These are phyloP conservation scores for Platyscapa corneri DNA, from an alignment of 1,140 invertebrate genomes.

Conservation along the genomic window DNA sequence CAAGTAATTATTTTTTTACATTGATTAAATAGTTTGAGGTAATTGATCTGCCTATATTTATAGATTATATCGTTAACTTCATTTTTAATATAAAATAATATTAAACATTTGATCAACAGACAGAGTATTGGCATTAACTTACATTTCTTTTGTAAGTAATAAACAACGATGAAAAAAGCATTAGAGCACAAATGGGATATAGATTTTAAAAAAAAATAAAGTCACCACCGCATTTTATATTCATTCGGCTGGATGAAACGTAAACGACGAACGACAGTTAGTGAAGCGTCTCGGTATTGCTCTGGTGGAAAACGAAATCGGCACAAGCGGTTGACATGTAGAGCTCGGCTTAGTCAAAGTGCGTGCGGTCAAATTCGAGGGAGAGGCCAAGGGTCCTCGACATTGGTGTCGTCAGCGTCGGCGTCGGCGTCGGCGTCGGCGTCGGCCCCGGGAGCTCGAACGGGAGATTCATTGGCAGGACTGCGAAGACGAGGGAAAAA, in stretches of 20 bases:
- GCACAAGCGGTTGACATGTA: neutral
- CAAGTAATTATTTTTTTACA: no score
- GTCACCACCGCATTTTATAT: no score
- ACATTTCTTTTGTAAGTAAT: no score
- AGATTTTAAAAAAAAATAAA: no score
- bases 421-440: neutral
- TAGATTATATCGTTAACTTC: no score
- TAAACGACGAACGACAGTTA: neutral
- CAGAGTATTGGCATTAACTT: no score
- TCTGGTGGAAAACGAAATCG: constrained; percentile 5
- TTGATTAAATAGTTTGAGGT: no score
- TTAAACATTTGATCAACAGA: no score
- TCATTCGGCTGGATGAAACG: neutral
- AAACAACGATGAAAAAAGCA: no score
- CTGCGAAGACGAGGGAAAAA: constrained; percentile 37
- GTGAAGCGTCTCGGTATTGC: neutral
- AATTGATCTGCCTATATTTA: no score
- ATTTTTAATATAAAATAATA: no score
- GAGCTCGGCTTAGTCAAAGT: neutral
- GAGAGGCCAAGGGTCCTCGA: neutral
- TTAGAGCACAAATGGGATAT: no score
- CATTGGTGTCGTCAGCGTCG: neutral
- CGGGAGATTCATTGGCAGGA: constrained; percentile 16
- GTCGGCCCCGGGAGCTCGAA: constrained; percentile 41
- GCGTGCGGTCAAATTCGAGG: constrained; percentile 6